These are phyloP conservation scores for Dipus sagitta DNA, from an alignment of 2,797 vertebrate genomes.

Conservation along the genomic window DNA sequence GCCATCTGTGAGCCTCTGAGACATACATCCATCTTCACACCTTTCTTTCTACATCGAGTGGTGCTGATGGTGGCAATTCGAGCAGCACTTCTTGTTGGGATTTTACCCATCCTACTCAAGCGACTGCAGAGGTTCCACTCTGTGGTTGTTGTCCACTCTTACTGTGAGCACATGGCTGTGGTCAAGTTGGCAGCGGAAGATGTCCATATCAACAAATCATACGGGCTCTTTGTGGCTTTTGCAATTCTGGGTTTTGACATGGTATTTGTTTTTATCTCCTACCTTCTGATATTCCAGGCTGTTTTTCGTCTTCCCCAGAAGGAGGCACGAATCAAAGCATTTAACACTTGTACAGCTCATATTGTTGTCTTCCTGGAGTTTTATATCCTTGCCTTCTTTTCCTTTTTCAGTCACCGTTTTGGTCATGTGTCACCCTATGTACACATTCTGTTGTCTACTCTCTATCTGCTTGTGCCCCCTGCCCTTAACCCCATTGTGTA, in stretches of 20 bases:
- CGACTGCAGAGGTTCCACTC: no score
- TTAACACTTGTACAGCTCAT: slow-evolving; percentile 77
- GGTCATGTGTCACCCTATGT: slow-evolving; percentile 67
- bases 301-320: slow-evolving; percentile 77
- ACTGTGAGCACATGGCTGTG: no score
- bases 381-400: slow-evolving; percentile 79
- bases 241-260: slow-evolving; percentile 80
- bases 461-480: slow-evolving; percentile 79
- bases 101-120: no score
- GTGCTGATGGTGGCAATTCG: no score
- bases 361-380: slow-evolving; percentile 79
- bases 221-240: slow-evolving; percentile 76
- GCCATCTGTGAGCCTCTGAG: slow-evolving; percentile 57
- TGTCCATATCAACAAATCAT: slow-evolving; percentile 28
- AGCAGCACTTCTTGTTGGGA: no score
- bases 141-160: no score
- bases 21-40: slow-evolving; percentile 85
- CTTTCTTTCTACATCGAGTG: no score
- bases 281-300: slow-evolving; percentile 71
- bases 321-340: slow-evolving; percentile 69
- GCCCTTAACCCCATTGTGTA: slow-evolving; percentile 81
- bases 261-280: slow-evolving; percentile 76
- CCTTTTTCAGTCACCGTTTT: slow-evolving; percentile 80
- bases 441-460: slow-evolving; percentile 77
- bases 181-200: not conserved